These are phyloP conservation scores for Anodontia alba DNA, from an alignment of 2,888 invertebrate species.

Conservation along the genomic window DNA sequence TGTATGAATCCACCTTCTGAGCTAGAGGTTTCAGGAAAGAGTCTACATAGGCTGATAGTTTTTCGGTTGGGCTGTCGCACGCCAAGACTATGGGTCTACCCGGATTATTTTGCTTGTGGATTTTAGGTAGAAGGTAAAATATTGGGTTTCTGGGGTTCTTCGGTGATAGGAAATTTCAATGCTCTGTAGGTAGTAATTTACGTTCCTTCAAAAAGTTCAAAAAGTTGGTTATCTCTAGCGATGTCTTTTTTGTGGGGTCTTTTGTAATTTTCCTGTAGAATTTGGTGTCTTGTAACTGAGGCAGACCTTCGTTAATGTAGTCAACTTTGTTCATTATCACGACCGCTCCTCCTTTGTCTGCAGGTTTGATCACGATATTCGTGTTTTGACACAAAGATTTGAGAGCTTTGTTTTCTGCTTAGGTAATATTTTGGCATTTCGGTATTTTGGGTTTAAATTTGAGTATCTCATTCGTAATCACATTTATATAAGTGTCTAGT, in stretches of 20 bases:
- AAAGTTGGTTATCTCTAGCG: slow-evolving; percentile 14
- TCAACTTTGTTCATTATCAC: too few species aligned
- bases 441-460: neutral
- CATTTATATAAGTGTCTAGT: slow-evolving; percentile 1
- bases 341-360: slow-evolving; percentile 26
- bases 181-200: neutral
- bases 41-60: slow-evolving; percentile 19
- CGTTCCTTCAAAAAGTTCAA: slow-evolving; percentile 10
- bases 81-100: slow-evolving; percentile 27
- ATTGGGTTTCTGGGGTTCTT: slow-evolving; percentile 19
- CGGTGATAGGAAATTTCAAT: slow-evolving; percentile 3
- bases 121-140: slow-evolving; percentile 21
- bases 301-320: slow-evolving; percentile 23
- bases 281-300: slow-evolving; percentile 6
- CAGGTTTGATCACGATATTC: slow-evolving; percentile 11
- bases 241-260: neutral
- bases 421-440: neutral
- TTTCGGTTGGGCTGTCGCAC: too few species aligned
- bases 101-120: slow-evolving; percentile 23
- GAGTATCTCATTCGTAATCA: neutral
- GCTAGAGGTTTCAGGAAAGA: too few species aligned
- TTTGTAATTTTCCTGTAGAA: slow-evolving; percentile 12
- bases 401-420: neutral
- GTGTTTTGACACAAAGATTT: neutral
- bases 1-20: too few species aligned